Conservation (phyloP, 2,797 vertebrate species). For the Iguana delicatissima region DNA sequence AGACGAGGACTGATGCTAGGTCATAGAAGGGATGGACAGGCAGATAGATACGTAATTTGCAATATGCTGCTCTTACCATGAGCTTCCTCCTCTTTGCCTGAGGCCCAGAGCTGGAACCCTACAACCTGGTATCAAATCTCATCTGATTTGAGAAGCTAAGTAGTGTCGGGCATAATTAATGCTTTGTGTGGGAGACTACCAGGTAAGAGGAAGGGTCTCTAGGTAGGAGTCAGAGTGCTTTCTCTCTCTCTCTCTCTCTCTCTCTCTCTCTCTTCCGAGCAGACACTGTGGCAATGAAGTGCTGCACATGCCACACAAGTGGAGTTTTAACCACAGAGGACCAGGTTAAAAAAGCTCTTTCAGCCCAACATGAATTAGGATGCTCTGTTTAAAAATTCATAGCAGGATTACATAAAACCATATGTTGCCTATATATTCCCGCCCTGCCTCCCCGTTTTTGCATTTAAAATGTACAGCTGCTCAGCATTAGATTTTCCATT, state of each 20-base stretch:
- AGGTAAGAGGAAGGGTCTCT: too few relatives aligned
- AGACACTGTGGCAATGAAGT: conserved; percentile 48
- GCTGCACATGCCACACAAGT: conserved; percentile 47
- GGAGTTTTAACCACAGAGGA: conserved; percentile 58
- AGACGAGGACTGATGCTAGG: too few relatives aligned
- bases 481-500: conserved; percentile 71
- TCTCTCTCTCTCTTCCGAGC: conserved; percentile 36
- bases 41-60: too few relatives aligned
- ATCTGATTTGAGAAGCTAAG: too few relatives aligned
- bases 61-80: too few relatives aligned
- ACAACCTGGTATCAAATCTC: too few relatives aligned
- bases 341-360: conserved; percentile 68
- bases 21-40: too few relatives aligned
- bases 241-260: background rate
- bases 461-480: conserved; percentile 78
- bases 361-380: conserved; percentile 73
- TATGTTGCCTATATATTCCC: conserved; percentile 75
- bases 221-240: too few relatives aligned
- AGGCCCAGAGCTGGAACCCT: too few relatives aligned
- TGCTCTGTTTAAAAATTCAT: conserved; percentile 76
- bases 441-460: conserved; percentile 47
- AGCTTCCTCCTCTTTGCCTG: too few relatives aligned
- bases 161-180: too few relatives aligned
- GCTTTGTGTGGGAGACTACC: too few relatives aligned
- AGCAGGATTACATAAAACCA: conserved; percentile 79